These are phyloP conservation scores for Euphydryas editha DNA, from an alignment of 2,888 invertebrate species.

Conservation along the genomic window DNA sequence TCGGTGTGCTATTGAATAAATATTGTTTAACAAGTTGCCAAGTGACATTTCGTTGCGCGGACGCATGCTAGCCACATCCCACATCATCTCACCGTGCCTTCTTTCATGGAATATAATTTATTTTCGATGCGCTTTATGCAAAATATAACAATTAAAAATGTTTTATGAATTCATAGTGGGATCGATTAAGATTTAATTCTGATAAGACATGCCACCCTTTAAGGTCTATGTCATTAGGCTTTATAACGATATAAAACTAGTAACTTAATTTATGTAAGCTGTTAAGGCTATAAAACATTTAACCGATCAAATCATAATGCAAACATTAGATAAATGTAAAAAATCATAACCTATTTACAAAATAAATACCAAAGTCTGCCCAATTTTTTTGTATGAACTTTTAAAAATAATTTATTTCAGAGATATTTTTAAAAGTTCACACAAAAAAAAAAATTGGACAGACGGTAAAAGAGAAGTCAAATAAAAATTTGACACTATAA, in stretches of 20 bases:
- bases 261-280: conserved; percentile 55
- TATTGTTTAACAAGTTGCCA: conserved; percentile 77
- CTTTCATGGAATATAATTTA: conserved; percentile 68
- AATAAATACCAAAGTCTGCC: too few relatives aligned
- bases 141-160: conserved; percentile 77
- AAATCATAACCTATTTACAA: not conserved
- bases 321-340: conserved; percentile 12
- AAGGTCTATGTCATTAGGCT: conserved; percentile 67
- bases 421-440: too few relatives aligned
- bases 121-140: conserved; percentile 72
- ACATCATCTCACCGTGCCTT: conserved; percentile 63
- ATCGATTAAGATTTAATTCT: conserved; percentile 79
- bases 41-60: conserved; percentile 75
- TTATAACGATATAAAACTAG: conserved; percentile 50
- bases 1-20: conserved; percentile 76
- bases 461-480: conserved; percentile 57
- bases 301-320: conserved; percentile 11
- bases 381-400: too few relatives aligned
- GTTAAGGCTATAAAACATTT: conserved; percentile 36
- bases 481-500: conserved; percentile 55
- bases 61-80: conserved; percentile 57
- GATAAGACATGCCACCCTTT: conserved; percentile 70
- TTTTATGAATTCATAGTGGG: conserved; percentile 71
- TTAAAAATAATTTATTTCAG: too few relatives aligned
- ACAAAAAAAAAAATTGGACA: conserved; percentile 53